Evolutionary conservation across 2,797 vertebrate genomes (phyloP).

Genomic region (Tokudaia tokunoshimensis): DNA sequence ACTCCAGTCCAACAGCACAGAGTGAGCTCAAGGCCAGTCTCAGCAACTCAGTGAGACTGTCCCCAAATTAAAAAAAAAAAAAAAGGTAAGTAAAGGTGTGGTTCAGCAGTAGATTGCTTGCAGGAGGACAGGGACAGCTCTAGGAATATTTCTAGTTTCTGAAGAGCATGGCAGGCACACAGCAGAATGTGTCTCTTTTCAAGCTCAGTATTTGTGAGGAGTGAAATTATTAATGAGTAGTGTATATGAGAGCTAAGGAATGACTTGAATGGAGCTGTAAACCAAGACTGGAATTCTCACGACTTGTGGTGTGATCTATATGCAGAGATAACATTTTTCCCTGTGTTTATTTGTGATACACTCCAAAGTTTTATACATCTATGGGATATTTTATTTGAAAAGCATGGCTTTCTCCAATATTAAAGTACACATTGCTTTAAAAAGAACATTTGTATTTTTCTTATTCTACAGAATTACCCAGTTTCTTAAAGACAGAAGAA

Average conservation of each 20-base stretch:
- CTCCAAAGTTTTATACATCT: background rate
- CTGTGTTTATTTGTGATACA: background rate
- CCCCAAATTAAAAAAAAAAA: background rate
- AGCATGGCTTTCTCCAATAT: background rate
- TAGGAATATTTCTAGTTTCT: background rate
- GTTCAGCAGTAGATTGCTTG: background rate
- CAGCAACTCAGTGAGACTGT: background rate
- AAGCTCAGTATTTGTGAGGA: background rate
- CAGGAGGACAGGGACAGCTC: no score
- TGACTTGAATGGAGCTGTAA: background rate
- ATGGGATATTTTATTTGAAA: background rate
- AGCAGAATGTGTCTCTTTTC: background rate
- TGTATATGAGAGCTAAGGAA: background rate
- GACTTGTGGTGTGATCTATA: background rate
- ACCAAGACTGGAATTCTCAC: fast-evolving
- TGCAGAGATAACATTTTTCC: background rate
- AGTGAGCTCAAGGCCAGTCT: background rate
- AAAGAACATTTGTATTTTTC: background rate
- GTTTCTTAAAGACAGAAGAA: background rate
- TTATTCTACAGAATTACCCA: background rate
- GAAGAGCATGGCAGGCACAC: background rate
- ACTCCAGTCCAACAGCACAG: no score
- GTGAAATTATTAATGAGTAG: background rate
- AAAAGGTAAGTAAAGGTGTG: background rate
- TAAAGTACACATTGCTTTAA: background rate